These are phyloP conservation scores for Nestor notabilis DNA, from an alignment of 2,113 vertebrate genomes.

Conservation along the genomic window DNA sequence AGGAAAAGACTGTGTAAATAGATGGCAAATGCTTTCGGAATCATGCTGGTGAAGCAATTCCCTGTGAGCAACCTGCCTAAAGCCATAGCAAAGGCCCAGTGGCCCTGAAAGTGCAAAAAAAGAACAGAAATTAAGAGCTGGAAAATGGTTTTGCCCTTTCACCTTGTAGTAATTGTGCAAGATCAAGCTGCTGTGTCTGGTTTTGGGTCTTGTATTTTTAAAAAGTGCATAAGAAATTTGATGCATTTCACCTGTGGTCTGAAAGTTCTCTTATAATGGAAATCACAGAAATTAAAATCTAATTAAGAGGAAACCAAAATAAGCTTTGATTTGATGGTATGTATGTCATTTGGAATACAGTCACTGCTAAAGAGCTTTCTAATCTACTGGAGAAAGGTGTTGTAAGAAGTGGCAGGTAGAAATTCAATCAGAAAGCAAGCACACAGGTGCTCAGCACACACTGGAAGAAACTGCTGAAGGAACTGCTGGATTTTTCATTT, in stretches of 20 bases:
- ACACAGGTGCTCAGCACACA: neutral
- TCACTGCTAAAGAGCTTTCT: neutral
- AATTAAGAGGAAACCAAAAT: neutral
- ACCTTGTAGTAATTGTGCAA: neutral
- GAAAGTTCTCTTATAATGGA: neutral
- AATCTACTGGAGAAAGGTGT: neutral
- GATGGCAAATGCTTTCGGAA: neutral
- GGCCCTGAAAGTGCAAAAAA: neutral
- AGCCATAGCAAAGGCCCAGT: neutral
- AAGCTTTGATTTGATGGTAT: neutral
- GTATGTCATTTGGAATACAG: neutral
- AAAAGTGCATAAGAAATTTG: neutral
- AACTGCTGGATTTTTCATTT: constrained; percentile 49
- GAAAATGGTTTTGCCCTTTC: neutral
- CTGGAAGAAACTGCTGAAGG: neutral
- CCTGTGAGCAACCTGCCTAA: neutral
- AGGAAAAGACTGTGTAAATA: neutral
- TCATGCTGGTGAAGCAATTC: neutral
- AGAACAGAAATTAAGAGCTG: neutral
- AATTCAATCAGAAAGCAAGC: neutral
- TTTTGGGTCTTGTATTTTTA: neutral
- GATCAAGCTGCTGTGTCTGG: neutral
- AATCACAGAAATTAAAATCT: neutral
- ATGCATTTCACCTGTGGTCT: neutral
- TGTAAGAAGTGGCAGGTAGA: neutral